Conservation (phyloP, 35 echinoderm and acorn worm species). For the Acanthaster planci region DNA sequence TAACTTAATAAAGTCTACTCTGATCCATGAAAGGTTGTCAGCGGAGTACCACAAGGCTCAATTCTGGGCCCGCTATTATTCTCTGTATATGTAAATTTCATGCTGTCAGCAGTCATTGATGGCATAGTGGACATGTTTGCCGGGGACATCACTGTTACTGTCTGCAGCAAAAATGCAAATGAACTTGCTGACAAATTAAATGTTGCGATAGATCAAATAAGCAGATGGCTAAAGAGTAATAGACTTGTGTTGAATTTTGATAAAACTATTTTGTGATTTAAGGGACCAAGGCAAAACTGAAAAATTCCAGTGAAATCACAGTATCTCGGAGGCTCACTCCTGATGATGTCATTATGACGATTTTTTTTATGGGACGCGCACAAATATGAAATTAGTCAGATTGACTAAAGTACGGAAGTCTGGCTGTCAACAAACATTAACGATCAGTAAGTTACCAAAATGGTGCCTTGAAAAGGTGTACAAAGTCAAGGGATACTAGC, state of each 20-base stretch:
- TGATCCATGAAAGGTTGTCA: not conserved
- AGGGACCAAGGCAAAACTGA: not conserved
- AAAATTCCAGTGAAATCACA: not conserved
- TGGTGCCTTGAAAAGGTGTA: too few species aligned
- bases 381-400: too few species aligned
- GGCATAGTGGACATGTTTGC: not conserved
- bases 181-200: not conserved
- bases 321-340: too few species aligned
- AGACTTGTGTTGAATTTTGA: conserved; percentile 2
- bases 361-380: too few species aligned
- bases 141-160: not conserved
- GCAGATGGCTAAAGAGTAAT: not conserved
- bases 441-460: too few species aligned
- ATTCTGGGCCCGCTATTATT: not conserved
- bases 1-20: not conserved
- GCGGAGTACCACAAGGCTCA: not conserved
- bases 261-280: not conserved
- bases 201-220: not conserved
- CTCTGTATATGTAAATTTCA: not conserved
- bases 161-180: not conserved
- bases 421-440: too few species aligned
- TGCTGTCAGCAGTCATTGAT: not conserved
- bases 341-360: too few species aligned
- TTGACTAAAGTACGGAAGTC: too few species aligned
- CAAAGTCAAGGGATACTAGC: too few species aligned